These are phyloP conservation scores for Meiosimyza decipiens DNA, from an alignment of 2,888 invertebrate genomes.

Conservation along the genomic window DNA sequence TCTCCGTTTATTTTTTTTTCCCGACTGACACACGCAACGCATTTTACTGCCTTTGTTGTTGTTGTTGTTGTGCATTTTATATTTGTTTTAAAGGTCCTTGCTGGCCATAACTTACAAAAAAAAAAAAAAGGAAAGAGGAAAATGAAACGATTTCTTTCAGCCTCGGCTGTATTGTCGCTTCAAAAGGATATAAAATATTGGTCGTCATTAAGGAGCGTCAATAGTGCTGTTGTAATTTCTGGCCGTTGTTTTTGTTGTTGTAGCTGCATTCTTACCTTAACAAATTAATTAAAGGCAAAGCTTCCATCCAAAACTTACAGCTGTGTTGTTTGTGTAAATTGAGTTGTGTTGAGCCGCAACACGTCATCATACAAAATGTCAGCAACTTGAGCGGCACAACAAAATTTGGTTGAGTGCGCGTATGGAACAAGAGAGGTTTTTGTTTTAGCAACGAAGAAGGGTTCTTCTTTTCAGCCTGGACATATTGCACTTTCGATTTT, in stretches of 20 bases:
- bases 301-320: neutral
- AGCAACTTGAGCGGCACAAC: neutral
- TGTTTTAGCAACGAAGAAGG: neutral
- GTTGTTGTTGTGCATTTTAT: too few species aligned
- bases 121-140: neutral
- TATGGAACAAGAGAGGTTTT: neutral
- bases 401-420: neutral
- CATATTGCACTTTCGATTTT: too few species aligned
- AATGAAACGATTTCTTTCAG: neutral
- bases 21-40: too few species aligned
- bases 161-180: neutral
- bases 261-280: neutral
- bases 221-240: neutral
- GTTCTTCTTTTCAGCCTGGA: neutral
- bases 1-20: too few species aligned
- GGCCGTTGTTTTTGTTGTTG: slow-evolving; percentile 14
- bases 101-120: slow-evolving; percentile 16
- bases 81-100: neutral
- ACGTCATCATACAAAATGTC: slow-evolving; percentile 8
- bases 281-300: slow-evolving; percentile 10
- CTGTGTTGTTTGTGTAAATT: neutral
- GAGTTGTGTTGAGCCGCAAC: slow-evolving; percentile 13
- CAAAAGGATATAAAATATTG: slow-evolving; percentile 24
- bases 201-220: slow-evolving; percentile 21
- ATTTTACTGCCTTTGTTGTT: too few species aligned